These are phyloP conservation scores for Tragelaphus imberbis DNA, from an alignment of 2,113 vertebrate genomes.

Conservation along the genomic window DNA sequence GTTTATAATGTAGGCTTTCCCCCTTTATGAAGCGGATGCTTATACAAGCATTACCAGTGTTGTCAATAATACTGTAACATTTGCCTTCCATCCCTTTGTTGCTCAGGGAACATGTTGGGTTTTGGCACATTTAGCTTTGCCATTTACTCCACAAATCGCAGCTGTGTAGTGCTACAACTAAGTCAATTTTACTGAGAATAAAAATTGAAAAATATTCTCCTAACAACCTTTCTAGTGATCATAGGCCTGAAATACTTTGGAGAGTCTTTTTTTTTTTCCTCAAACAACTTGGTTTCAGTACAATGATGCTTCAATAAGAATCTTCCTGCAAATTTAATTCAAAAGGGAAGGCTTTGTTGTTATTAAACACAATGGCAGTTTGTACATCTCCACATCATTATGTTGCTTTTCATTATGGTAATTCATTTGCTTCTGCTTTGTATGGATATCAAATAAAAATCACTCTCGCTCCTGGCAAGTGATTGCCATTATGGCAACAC, in stretches of 20 bases:
- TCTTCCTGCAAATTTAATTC: constrained; percentile 67
- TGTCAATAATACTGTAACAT: constrained; percentile 78
- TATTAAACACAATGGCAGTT: constrained; percentile 75
- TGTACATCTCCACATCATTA: constrained; percentile 67
- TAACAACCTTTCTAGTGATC: constrained; percentile 58
- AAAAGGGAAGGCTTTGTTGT: constrained; percentile 63
- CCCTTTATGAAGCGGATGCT: constrained; percentile 73
- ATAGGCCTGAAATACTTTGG: constrained; percentile 49
- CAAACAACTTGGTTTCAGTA: constrained; percentile 61
- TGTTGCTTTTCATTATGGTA: constrained; percentile 73
- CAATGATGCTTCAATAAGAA: constrained; percentile 62
- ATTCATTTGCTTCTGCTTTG: constrained; percentile 75
- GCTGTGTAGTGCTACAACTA: constrained; percentile 66
- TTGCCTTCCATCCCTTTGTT: constrained; percentile 79
- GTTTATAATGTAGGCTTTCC: constrained; percentile 65
- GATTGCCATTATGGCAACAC: constrained; percentile 67
- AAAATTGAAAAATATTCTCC: constrained; percentile 67
- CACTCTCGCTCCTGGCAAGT: constrained; percentile 70
- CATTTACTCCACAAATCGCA: constrained; percentile 78
- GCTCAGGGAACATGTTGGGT: constrained; percentile 73
- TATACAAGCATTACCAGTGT: constrained; percentile 67
- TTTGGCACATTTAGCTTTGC: constrained; percentile 73
- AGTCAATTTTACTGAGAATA: constrained; percentile 70
- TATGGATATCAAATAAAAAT: constrained; percentile 77
- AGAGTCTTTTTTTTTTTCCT: constrained; percentile 22